Conservation (phyloP, 2,888 invertebrate species). For the Empis stercorea region DNA sequence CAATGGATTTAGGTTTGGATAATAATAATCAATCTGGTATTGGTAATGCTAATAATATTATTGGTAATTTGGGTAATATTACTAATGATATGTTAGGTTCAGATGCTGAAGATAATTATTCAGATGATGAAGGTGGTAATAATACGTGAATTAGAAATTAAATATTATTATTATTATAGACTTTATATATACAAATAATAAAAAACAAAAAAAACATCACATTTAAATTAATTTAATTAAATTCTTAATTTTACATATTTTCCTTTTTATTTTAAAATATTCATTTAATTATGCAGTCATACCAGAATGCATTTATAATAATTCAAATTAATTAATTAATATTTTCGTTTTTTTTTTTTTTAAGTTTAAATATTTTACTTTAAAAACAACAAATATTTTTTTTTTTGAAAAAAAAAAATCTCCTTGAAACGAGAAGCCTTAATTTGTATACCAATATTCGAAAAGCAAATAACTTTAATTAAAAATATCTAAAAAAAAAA, state of each 20-base stretch:
- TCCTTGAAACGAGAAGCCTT: slow-evolving; percentile 32
- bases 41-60: slow-evolving; percentile 31
- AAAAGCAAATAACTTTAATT: too few relatives aligned
- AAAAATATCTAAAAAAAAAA: too few relatives aligned
- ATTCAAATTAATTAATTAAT: too few relatives aligned
- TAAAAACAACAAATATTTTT: too few relatives aligned
- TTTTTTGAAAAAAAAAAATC: not conserved
- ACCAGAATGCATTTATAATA: too few relatives aligned
- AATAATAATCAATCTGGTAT: slow-evolving; percentile 30
- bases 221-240: too few relatives aligned
- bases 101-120: slow-evolving; percentile 33
- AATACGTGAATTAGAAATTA: slow-evolving; percentile 24
- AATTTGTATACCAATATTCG: slow-evolving; percentile 29
- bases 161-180: not conserved
- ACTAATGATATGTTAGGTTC: slow-evolving; percentile 13
- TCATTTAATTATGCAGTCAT: too few relatives aligned
- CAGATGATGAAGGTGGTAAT: slow-evolving; percentile 35
- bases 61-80: slow-evolving; percentile 15
- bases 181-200: not conserved
- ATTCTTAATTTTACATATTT: too few relatives aligned
- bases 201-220: not conserved
- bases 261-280: too few relatives aligned
- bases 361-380: too few relatives aligned
- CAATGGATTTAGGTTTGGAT: slow-evolving; percentile 34
- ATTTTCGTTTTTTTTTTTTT: too few relatives aligned